These are phyloP conservation scores for Threskiornis aethiopicus DNA, from an alignment of 2,797 vertebrate genomes.

Conservation along the genomic window DNA sequence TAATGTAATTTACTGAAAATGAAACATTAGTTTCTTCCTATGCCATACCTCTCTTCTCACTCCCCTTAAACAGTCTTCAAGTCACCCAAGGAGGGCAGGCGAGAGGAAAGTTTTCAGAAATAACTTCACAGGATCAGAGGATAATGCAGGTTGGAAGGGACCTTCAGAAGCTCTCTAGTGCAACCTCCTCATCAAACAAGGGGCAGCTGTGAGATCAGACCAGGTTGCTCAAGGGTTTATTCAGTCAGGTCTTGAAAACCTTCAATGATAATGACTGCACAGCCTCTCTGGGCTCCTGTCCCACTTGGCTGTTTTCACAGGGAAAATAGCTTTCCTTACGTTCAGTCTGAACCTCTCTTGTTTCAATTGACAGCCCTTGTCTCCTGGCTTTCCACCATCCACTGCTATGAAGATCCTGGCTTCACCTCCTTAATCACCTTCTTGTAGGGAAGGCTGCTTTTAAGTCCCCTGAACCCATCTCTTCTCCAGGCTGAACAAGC, in stretches of 20 bases:
- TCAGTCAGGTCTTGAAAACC: background rate
- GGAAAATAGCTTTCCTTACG: background rate
- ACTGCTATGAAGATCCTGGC: background rate
- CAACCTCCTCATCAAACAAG: background rate
- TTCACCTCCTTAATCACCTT: background rate
- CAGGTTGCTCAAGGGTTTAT: background rate
- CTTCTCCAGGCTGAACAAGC: background rate
- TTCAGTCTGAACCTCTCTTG: background rate
- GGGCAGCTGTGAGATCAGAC: background rate
- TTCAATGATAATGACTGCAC: background rate
- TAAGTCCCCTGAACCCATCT: background rate
- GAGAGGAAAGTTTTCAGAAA: background rate
- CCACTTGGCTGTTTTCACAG: background rate
- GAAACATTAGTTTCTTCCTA: background rate
- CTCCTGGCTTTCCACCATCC: background rate
- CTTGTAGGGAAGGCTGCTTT: background rate
- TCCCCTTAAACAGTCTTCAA: background rate
- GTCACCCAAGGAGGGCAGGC: background rate
- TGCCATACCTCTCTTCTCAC: background rate
- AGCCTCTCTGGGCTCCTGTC: background rate
- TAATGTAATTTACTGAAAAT: background rate
- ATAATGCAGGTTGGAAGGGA: background rate
- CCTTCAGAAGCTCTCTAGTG: background rate
- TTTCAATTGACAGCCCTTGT: background rate
- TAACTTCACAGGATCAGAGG: background rate